Percentiles rank a stretch among this genome's conserved stretches.
Conservation (phyloP, 2,113 vertebrate species). For the Seriola rivoliana region DNA sequence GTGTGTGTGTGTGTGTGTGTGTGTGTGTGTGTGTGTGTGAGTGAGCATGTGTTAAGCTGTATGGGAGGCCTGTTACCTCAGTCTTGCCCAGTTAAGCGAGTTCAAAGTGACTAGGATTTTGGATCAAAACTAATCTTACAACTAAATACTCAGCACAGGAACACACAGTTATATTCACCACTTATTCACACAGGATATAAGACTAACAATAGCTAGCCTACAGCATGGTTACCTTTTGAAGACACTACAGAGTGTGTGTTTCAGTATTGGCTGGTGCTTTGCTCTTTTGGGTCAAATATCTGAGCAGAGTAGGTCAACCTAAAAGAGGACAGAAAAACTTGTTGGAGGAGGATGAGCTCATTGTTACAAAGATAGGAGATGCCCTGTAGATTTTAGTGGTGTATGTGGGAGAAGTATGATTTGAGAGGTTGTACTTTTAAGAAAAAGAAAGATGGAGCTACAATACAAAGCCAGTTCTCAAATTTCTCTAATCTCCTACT, state of each 20-base stretch:
- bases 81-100: constrained; percentile 55
- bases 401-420: background rate
- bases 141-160: background rate
- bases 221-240: constrained; percentile 19
- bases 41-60: constrained; percentile 23
- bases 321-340: constrained; percentile 32
- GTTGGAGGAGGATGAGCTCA: constrained; percentile 39
- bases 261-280: background rate
- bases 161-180: background rate
- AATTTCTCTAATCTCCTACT: constrained; percentile 8
- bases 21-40: constrained; percentile 11
- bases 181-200: constrained; percentile 1
- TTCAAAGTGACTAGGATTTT: constrained; percentile 55
- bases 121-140: constrained; percentile 30
- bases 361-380: constrained; percentile 5
- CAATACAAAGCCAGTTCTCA: background rate
- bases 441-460: background rate
- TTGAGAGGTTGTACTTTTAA: background rate
- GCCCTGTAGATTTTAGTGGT: constrained; percentile 3
- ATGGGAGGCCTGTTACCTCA: constrained; percentile 37
- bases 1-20: background rate
- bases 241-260: background rate
- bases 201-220: constrained; percentile 2
- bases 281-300: constrained; percentile 24
- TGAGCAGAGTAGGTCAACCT: constrained; percentile 25